These are phyloP conservation scores for Chloropsis hardwickii DNA, from an alignment of 2,113 vertebrate genomes.

Conservation along the genomic window DNA sequence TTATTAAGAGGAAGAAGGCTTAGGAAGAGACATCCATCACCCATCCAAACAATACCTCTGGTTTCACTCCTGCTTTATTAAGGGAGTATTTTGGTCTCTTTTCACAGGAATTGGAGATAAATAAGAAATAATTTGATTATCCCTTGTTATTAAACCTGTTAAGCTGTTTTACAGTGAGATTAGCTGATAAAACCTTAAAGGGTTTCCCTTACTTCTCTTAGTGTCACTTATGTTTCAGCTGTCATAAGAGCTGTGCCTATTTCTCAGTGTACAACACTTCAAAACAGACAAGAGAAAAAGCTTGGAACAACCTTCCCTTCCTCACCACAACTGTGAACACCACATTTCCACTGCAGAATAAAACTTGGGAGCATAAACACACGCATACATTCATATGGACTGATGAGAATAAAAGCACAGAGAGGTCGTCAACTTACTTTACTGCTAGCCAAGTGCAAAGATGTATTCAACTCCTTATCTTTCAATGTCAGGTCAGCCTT, in stretches of 20 bases:
- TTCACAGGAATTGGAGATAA: neutral
- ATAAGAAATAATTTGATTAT: neutral
- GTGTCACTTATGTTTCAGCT: neutral
- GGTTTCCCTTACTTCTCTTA: neutral
- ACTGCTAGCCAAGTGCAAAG: conserved; percentile 91
- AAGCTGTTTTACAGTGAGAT: neutral
- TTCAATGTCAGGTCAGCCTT: conserved; percentile 80
- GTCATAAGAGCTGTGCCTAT: neutral
- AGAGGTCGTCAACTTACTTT: conserved; percentile 78
- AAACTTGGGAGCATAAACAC: neutral
- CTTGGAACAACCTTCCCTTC: neutral
- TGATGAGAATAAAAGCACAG: neutral
- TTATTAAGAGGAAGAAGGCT: neutral
- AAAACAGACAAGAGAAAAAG: neutral
- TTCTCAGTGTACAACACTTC: neutral
- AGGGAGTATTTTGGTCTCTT: neutral
- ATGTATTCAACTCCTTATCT: conserved; percentile 87
- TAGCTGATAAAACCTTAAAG: neutral
- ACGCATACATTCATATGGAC: neutral
- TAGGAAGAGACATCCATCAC: neutral
- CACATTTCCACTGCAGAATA: neutral
- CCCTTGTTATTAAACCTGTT: neutral
- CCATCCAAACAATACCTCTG: neutral
- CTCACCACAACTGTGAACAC: neutral
- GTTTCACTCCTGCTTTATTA: neutral